phyloP scores from a whole-genome alignment of 2,113 vertebrate species.

The Hemiscyllium ocellatum region DNA sequence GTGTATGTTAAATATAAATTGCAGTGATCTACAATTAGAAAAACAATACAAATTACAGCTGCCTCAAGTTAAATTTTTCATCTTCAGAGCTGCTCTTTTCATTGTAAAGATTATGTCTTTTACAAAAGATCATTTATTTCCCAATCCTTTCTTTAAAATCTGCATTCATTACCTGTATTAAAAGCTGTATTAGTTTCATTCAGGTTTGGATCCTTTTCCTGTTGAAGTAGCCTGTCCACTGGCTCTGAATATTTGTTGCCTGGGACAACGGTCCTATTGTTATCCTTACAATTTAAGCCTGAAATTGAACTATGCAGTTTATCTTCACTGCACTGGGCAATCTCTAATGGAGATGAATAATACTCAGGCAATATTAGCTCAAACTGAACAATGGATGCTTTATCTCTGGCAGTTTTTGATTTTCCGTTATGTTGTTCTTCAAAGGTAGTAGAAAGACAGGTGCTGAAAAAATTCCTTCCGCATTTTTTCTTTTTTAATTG shows the following conservation, averaged over 20 bases:
- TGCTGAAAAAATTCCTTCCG: neutral
- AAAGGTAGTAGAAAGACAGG: neutral
- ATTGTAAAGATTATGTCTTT: neutral
- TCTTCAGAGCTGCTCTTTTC: neutral
- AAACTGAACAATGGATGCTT: neutral
- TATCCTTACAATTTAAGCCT: neutral
- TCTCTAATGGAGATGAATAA: neutral
- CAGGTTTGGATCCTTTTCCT: neutral
- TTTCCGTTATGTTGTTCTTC: neutral
- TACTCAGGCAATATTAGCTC: neutral
- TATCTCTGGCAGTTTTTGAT: neutral
- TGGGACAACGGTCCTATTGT: neutral
- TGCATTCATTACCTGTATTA: neutral
- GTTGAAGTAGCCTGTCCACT: neutral
- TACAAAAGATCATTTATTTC: neutral
- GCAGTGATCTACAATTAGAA: neutral
- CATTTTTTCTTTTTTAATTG: neutral
- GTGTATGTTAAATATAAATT: neutral
- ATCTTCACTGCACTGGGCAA: neutral
- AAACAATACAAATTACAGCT: neutral
- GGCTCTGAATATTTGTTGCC: neutral
- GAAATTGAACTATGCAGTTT: neutral
- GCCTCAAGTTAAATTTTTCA: neutral
- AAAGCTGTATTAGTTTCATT: conserved; percentile 9
- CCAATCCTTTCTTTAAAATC: conserved; percentile 16